phyloP scores from a whole-genome alignment of 1,140 invertebrate genomes.

The Orussus abietinus region DNA sequence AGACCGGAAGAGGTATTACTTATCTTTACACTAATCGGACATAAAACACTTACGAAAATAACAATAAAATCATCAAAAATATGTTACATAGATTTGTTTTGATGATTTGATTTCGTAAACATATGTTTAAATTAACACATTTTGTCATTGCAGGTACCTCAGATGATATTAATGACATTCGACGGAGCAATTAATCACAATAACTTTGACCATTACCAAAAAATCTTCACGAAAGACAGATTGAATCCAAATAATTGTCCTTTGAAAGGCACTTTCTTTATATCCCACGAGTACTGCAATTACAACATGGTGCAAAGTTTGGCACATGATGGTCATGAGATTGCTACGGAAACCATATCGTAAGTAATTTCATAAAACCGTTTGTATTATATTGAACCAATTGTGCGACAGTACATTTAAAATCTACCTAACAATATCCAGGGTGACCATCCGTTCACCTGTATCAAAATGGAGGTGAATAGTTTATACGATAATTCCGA shows the following conservation, averaged over 20 bases:
- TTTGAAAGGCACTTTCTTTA: constrained; percentile 89
- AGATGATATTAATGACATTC: constrained; percentile 91
- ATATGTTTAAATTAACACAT: not conserved
- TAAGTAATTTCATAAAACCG: constrained; percentile 50
- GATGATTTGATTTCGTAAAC: not conserved
- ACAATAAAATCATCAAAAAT: too few relatives aligned
- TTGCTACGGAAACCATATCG: constrained; percentile 86
- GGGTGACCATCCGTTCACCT: too few relatives aligned
- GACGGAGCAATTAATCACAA: constrained; percentile 91
- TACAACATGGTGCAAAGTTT: constrained; percentile 88
- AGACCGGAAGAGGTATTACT: constrained; percentile 78
- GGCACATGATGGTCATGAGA: constrained; percentile 86
- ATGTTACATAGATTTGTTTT: too few relatives aligned
- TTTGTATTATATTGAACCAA: not conserved
- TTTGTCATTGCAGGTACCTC: constrained; percentile 71
- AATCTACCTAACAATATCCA: too few relatives aligned
- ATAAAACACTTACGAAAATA: too few relatives aligned
- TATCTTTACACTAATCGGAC: too few relatives aligned
- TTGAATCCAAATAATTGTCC: constrained; percentile 87
- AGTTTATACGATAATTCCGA: too few relatives aligned
- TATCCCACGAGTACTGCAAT: constrained; percentile 93
- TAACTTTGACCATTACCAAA: constrained; percentile 84
- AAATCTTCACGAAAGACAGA: constrained; percentile 74
- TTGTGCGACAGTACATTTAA: too few relatives aligned
- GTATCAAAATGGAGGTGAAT: too few relatives aligned